These are phyloP conservation scores for Scrobipalpa costella DNA, from an alignment of 2,888 invertebrate species.

Conservation along the genomic window DNA sequence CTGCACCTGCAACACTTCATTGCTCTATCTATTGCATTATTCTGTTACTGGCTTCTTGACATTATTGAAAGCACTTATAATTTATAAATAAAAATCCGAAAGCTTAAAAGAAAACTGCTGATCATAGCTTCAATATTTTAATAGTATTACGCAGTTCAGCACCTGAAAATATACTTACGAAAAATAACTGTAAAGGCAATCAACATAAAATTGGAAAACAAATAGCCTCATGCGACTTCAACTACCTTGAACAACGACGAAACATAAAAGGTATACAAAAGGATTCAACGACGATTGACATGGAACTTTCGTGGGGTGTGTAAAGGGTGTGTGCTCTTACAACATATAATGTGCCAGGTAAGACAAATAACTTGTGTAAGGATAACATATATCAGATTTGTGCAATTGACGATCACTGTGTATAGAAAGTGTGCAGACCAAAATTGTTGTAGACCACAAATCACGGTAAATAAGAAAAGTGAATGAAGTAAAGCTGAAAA, in stretches of 20 bases:
- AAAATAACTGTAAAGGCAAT: constrained; percentile 35
- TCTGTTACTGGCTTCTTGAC: neutral
- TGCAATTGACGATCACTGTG: constrained; percentile 2
- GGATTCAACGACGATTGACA: neutral
- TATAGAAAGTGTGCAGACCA: constrained; percentile 19
- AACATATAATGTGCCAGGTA: constrained; percentile 23
- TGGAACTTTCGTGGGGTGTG: neutral
- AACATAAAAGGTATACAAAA: constrained; percentile 25
- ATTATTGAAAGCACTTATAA: neutral
- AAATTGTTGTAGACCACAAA: constrained; percentile 8
- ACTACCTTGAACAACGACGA: constrained; percentile 41
- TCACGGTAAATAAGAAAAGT: constrained; percentile 2
- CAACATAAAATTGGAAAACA: constrained; percentile 44
- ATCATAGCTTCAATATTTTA: neutral
- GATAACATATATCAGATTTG: constrained; percentile 1
- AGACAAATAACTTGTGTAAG: constrained; percentile 12
- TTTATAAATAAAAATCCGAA: too few relatives aligned
- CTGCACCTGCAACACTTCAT: too few relatives aligned
- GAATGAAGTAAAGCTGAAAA: neutral
- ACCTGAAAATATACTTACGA: constrained; percentile 26
- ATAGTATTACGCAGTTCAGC: neutral
- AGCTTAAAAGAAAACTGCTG: neutral
- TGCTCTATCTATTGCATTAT: neutral
- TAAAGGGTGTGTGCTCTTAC: constrained; percentile 26
- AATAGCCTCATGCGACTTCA: constrained; percentile 65